Evolutionary conservation across 2,113 vertebrate genomes (phyloP).

Genomic region (Otocyon megalotis): DNA sequence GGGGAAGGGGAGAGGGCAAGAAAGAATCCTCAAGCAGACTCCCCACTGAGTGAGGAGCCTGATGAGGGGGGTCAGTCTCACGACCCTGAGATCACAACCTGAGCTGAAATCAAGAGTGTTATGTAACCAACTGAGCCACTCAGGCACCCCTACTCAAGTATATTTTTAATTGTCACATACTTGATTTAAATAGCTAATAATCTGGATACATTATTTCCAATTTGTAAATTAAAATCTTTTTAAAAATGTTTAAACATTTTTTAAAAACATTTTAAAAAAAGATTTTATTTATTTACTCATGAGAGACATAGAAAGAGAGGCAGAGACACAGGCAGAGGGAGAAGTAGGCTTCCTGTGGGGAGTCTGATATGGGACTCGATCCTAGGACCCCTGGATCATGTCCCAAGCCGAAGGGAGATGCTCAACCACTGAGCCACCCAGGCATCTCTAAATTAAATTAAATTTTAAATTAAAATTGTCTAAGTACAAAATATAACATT

Average conservation of each 20-base stretch:
- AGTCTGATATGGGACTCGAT: too few species aligned
- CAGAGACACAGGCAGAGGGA: too few species aligned
- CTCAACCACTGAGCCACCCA: too few species aligned
- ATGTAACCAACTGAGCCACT: neutral
- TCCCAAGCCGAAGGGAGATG: too few species aligned
- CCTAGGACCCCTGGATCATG: too few species aligned
- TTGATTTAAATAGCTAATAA: slow-evolving; percentile 31
- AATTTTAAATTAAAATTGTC: slow-evolving; percentile 32
- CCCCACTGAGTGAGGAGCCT: rapidly evolving
- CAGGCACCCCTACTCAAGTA: neutral
- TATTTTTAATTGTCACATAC: neutral
- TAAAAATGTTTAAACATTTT: too few species aligned
- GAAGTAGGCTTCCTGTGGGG: too few species aligned
- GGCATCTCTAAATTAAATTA: neutral
- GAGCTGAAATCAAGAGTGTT: neutral
- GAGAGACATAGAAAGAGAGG: too few species aligned
- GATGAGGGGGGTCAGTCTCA: neutral
- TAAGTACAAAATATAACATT: neutral
- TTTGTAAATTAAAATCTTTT: neutral
- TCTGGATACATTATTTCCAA: slow-evolving; percentile 15
- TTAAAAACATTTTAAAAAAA: too few species aligned
- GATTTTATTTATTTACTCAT: too few species aligned
- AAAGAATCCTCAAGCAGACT: neutral
- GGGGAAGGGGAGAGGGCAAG: too few species aligned
- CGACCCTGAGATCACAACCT: neutral